Conservation (phyloP, 2,888 invertebrate genomes). For the Sphinx pinastri region DNA sequence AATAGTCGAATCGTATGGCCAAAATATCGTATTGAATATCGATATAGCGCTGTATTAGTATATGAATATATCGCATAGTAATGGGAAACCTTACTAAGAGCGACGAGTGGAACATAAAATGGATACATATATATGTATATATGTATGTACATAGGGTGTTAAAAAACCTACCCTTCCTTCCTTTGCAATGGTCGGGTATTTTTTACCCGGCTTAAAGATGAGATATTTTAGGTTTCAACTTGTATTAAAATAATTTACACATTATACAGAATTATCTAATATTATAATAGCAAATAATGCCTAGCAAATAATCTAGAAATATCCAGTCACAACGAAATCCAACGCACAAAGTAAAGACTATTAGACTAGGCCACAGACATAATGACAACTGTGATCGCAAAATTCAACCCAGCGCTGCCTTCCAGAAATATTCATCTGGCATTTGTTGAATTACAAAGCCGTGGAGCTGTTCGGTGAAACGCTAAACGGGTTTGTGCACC, state of each 20-base stretch:
- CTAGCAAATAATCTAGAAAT: background rate
- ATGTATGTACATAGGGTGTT: too few relatives aligned
- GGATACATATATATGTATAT: too few relatives aligned
- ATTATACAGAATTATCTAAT: background rate
- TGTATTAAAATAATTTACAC: background rate
- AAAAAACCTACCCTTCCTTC: too few relatives aligned
- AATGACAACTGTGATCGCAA: background rate
- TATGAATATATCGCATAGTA: too few relatives aligned
- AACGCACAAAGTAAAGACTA: background rate
- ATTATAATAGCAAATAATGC: background rate
- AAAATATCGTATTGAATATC: too few relatives aligned
- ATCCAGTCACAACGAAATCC: background rate
- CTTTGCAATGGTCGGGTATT: too few relatives aligned
- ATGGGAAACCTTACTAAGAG: too few relatives aligned
- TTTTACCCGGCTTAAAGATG: too few relatives aligned
- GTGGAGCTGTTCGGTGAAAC: slow-evolving; percentile 3
- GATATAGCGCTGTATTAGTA: too few relatives aligned
- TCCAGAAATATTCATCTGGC: slow-evolving; percentile 16
- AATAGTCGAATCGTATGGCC: too few relatives aligned
- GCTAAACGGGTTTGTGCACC: background rate
- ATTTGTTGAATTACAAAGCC: slow-evolving; percentile 20
- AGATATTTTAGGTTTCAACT: too few relatives aligned
- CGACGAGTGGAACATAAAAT: too few relatives aligned
- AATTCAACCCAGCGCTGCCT: background rate
- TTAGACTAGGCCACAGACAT: background rate